Conservation (phyloP, 1,140 invertebrate genomes). For the Trissolcus basalis region DNA sequence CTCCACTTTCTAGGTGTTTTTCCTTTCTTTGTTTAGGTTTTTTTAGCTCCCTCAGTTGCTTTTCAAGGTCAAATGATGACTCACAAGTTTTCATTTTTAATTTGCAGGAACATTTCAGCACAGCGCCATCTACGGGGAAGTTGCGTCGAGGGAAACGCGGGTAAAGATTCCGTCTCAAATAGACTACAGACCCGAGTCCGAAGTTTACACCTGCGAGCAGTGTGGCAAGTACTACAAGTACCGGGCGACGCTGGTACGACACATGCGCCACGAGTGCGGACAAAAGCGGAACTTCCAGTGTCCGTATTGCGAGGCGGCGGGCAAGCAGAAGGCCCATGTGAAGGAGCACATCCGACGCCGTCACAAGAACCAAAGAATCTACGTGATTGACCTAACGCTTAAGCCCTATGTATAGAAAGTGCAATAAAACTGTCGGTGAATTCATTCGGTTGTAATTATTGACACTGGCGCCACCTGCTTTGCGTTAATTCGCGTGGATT, state of each 20-base stretch:
- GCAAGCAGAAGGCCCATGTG: slow-evolving; percentile 78
- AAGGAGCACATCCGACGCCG: slow-evolving; percentile 74
- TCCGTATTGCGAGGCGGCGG: slow-evolving; percentile 77
- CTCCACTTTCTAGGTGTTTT: too few species aligned
- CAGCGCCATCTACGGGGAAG: too few species aligned
- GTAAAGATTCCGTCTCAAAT: background rate
- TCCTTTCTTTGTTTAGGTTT: too few species aligned
- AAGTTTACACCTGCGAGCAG: slow-evolving; percentile 69
- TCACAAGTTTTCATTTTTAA: slow-evolving; percentile 1
- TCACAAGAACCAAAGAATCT: slow-evolving; percentile 57
- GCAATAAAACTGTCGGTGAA: slow-evolving; percentile 13
- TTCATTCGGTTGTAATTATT: slow-evolving; percentile 18
- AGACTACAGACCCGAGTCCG: background rate
- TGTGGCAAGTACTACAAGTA: slow-evolving; percentile 79
- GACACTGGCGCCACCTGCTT: too few species aligned
- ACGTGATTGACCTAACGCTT: slow-evolving; percentile 39
- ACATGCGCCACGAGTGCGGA: slow-evolving; percentile 82
- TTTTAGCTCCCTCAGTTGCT: too few species aligned
- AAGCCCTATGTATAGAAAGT: slow-evolving; percentile 19
- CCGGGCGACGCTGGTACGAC: slow-evolving; percentile 79
- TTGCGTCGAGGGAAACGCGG: too few species aligned
- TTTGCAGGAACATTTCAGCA: too few species aligned
- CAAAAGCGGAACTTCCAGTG: slow-evolving; percentile 78
- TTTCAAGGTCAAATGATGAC: too few species aligned
- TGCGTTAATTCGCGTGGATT: too few species aligned